Conservation (phyloP, 2,113 vertebrate genomes). For the Sebastes schlegelii region DNA sequence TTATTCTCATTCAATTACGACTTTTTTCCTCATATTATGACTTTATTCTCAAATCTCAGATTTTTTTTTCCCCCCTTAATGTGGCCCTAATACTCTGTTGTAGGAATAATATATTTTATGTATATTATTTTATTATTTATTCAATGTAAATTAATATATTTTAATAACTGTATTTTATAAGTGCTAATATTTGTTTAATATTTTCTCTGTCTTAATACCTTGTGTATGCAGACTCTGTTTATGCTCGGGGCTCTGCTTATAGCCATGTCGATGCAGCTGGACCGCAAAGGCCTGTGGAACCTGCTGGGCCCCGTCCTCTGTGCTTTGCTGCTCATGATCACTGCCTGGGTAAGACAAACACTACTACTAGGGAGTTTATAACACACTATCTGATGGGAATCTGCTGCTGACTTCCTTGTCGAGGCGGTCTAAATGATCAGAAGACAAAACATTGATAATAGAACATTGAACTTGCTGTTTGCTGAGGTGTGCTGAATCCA, state of each 20-base stretch:
- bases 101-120: no score
- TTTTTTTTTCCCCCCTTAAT: no score
- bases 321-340: slow-evolving; percentile 88
- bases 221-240: slow-evolving; percentile 86
- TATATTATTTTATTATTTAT: no score
- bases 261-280: slow-evolving; percentile 95
- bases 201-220: neutral
- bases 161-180: neutral
- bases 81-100: no score
- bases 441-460: neutral
- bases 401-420: neutral
- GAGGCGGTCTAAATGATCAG: neutral
- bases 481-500: neutral
- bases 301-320: slow-evolving; percentile 93
- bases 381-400: neutral
- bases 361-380: neutral
- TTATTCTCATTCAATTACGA: no score
- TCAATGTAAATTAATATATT: no score
- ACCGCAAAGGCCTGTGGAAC: slow-evolving; percentile 96
- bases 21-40: no score
- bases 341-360: slow-evolving; percentile 89
- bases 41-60: no score
- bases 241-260: slow-evolving; percentile 91
- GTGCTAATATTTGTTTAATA: neutral
- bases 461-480: neutral